Conservation (phyloP, 2,113 vertebrate genomes). For the Entelurus aequoreus region DNA sequence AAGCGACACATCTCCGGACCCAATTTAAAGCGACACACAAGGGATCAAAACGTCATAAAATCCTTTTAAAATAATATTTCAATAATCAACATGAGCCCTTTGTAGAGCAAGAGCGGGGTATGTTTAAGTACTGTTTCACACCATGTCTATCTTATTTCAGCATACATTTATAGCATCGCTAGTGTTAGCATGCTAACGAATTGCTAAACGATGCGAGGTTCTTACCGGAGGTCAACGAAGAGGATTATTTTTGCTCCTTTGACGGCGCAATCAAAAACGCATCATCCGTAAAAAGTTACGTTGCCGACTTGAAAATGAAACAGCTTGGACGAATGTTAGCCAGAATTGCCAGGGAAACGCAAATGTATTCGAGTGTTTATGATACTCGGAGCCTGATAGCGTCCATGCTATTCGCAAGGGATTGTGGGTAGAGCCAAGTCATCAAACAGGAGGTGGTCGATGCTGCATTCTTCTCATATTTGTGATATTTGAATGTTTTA, state of each 20-base stretch:
- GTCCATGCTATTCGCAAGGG: background rate
- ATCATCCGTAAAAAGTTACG: background rate
- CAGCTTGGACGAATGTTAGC: background rate
- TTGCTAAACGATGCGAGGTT: background rate
- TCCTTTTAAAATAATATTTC: too few species aligned
- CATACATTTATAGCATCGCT: background rate
- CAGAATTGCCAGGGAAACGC: background rate
- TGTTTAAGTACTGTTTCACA: too few species aligned
- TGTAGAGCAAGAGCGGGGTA: too few species aligned
- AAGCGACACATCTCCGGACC: too few species aligned
- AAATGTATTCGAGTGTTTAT: slow-evolving; percentile 21
- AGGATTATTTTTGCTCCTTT: slow-evolving; percentile 18
- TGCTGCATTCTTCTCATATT: too few species aligned
- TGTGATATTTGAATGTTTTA: too few species aligned
- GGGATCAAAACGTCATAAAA: too few species aligned
- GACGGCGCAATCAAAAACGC: background rate
- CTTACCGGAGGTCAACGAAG: slow-evolving; percentile 40
- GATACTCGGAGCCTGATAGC: background rate
- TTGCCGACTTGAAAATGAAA: background rate
- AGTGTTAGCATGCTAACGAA: slow-evolving; percentile 14
- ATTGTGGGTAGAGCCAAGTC: slow-evolving; percentile 2
- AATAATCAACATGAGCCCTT: too few species aligned
- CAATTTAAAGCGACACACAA: too few species aligned
- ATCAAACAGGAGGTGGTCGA: too few species aligned
- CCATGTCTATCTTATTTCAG: background rate